Evolutionary conservation across 64 coral and sea anemone species (phyloP).

Genomic region (Acropora yongei): DNA sequence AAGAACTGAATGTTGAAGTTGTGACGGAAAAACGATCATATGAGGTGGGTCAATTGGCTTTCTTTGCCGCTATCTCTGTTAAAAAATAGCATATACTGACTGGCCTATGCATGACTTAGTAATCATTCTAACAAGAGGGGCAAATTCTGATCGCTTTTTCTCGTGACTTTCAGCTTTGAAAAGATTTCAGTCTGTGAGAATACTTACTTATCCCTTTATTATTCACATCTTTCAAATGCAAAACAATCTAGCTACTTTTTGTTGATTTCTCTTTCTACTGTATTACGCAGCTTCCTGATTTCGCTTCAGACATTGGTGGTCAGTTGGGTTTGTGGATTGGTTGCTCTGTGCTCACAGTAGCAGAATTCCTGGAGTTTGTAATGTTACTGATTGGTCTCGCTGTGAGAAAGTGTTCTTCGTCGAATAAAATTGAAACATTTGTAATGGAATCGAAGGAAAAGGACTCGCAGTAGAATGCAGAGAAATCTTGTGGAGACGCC

Average conservation of each 20-base stretch:
- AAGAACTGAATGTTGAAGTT: constrained; percentile 54
- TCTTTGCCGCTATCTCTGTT: too few relatives aligned
- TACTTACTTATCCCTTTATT: too few relatives aligned
- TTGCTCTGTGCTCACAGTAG: constrained; percentile 40
- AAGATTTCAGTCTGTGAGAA: too few relatives aligned
- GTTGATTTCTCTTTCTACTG: not conserved
- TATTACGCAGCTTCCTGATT: constrained; percentile 30
- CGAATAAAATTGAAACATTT: not conserved
- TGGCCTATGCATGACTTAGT: too few relatives aligned
- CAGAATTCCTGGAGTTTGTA: constrained; percentile 45
- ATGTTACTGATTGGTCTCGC: constrained; percentile 11
- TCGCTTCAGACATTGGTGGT: constrained; percentile 62
- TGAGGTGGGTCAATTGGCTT: constrained; percentile 5
- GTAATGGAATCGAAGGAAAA: constrained; percentile 1
- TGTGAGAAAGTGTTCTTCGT: constrained; percentile 10
- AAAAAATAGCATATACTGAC: too few relatives aligned
- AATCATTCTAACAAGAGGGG: too few relatives aligned
- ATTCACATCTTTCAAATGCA: too few relatives aligned
- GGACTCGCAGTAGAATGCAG: not conserved
- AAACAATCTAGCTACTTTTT: not conserved
- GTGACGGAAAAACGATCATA: constrained; percentile 47
- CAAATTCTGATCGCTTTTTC: too few relatives aligned
- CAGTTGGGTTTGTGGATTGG: constrained; percentile 61
- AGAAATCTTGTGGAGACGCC: not conserved
- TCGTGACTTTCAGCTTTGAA: too few relatives aligned